Base-by-base conservation (phyloP, 1,140 invertebrate species). In the Hormaphis cornu region DNA sequence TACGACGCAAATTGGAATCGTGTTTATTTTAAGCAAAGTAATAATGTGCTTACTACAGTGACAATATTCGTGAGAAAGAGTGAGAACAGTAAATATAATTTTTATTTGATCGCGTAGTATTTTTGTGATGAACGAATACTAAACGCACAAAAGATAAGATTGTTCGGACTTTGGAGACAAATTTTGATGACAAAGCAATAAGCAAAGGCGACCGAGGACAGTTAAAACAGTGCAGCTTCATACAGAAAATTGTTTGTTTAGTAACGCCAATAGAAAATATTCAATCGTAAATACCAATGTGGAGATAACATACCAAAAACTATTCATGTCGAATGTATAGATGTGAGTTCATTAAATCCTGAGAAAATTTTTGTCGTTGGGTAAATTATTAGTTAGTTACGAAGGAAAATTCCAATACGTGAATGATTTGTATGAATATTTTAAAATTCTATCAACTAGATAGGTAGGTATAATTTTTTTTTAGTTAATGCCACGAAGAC, bases 141-240 rank as follows among this genome's bases (percentile, higher is more conserved):
- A 14, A 18, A 53, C n/a, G 28, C 9, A 56, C 22, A 56, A 58
- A 20, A 58, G 35, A 58, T 58, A 40, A 58, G 33, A 58, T 58
- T 58, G 54, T 58, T 24, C 5, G n/a, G n/a, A n/a, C n/a, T n/a
- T n/a, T n/a, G n/a, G n/a, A 40, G 24, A 22, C 40, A 40, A 26
- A 40, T 37, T 40, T 40, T 58, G 54, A 40, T 58, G 54, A 58
- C 40, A 14, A 24, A 26, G 33, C 54, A 20, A 56, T 20, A 24
- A 56, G 6, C 18, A 53, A 52, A 10, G 16, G 26, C 18, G 8
- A 16, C 18, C 14, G 50, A 18, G 50, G n/a, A n/a, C 16, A 54
- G 28, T 33, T 9, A 2, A 58, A 20, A 58, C 53, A 24, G 16
- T 18, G 33, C n/a, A 54, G 28, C 20, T 10, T 18, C 33, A 22